Percentiles rank a stretch among this genome's conserved stretches.
These are phyloP conservation scores for Dendrophyllia cribrosa DNA, from an alignment of 64 coral and sea anemone genomes.

Conservation along the genomic window DNA sequence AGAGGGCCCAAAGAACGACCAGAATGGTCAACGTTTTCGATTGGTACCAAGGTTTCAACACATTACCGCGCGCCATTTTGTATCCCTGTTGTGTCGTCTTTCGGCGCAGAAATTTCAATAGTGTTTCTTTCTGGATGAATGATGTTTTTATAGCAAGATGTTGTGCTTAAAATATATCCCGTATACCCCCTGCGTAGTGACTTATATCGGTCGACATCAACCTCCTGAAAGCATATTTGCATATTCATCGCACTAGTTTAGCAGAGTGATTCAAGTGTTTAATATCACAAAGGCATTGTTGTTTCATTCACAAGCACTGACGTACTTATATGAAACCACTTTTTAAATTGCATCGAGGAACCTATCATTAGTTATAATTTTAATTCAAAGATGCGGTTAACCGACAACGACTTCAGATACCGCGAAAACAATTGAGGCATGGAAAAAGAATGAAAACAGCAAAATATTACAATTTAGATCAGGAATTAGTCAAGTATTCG, in stretches of 20 bases:
- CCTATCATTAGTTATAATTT: not conserved
- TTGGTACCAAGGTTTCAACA: slow-evolving; percentile 86
- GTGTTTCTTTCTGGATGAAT: slow-evolving; percentile 38
- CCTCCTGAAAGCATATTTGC: not conserved
- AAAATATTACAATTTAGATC: no score
- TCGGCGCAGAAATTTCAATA: slow-evolving; percentile 21
- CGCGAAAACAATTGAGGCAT: no score
- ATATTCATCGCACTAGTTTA: not conserved
- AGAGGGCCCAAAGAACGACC: slow-evolving; percentile 81
- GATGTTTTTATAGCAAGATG: slow-evolving; percentile 32
- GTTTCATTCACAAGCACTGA: not conserved
- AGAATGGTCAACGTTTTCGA: slow-evolving; percentile 88
- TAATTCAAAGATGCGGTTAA: not conserved
- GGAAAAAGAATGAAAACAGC: no score
- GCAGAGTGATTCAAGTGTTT: not conserved
- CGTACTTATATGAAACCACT: not conserved
- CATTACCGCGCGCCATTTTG: slow-evolving; percentile 45
- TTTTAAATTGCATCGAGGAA: not conserved
- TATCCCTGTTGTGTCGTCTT: not conserved
- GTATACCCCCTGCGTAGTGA: slow-evolving; percentile 31
- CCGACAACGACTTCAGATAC: no score
- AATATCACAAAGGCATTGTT: slow-evolving; percentile 14
- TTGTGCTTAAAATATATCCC: slow-evolving; percentile 31
- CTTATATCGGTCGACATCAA: slow-evolving; percentile 3
- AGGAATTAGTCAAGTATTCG: no score